Percentiles rank a stretch among this genome's conserved stretches.
Conservation (phyloP, 2,888 invertebrate species). For the Aromia moschata region DNA sequence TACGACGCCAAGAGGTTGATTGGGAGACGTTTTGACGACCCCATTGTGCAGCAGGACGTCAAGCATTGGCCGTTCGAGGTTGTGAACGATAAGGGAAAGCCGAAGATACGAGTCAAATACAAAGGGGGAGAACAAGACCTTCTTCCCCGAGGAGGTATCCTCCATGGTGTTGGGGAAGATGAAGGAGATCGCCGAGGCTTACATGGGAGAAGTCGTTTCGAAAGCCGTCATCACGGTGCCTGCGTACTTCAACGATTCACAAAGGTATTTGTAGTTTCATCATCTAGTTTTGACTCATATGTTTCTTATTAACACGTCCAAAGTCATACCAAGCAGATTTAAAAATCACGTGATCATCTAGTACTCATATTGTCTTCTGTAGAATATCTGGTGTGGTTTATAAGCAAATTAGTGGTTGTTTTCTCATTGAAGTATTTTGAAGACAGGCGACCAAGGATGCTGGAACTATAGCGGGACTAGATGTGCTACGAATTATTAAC, state of each 20-base stretch:
- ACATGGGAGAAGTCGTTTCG: constrained; percentile 60
- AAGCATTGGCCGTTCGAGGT: constrained; percentile 73
- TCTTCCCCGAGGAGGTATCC: constrained; percentile 65
- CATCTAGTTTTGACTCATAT: not conserved
- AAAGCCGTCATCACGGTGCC: constrained; percentile 69
- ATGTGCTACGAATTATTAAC: constrained; percentile 72
- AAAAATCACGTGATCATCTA: no score
- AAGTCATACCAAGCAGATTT: no score
- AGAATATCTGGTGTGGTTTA: no score
- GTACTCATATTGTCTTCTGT: no score
- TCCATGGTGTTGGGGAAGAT: constrained; percentile 71
- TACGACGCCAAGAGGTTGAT: constrained; percentile 80
- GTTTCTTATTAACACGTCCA: no score
- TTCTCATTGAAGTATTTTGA: constrained; percentile 10
- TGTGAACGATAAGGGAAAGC: constrained; percentile 63
- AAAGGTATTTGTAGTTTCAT: constrained; percentile 57
- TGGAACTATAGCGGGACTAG: constrained; percentile 70
- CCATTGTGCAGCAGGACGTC: constrained; percentile 71
- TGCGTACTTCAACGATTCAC: constrained; percentile 74
- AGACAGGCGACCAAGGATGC: constrained; percentile 74
- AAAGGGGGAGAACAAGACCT: constrained; percentile 62
- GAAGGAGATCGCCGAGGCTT: constrained; percentile 66
- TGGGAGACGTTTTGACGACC: constrained; percentile 71
- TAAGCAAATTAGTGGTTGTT: no score
- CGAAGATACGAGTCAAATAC: constrained; percentile 60